Evolutionary conservation across 2,113 vertebrate genomes (phyloP).

Genomic region (Pao palembangensis): DNA sequence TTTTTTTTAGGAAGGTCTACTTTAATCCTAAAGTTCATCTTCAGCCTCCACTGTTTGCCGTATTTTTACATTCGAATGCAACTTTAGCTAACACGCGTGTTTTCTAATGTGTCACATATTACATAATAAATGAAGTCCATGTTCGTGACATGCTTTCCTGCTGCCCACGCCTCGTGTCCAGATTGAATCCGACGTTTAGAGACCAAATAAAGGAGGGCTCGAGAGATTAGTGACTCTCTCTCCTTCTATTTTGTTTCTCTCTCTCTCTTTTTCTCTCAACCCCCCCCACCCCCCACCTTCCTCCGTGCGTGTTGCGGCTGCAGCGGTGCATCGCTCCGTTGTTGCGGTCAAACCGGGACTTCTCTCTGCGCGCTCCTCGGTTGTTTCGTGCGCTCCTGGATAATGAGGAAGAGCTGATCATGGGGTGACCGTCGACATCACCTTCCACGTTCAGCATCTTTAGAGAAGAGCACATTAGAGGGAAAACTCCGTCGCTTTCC

Average conservation of each 20-base stretch:
- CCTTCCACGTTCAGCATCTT: background rate
- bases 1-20: too few relatives aligned
- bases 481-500: constrained; percentile 11
- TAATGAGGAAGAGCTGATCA: constrained; percentile 26
- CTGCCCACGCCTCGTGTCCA: constrained; percentile 20
- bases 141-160: constrained; percentile 21
- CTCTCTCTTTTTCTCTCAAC: constrained; percentile 26
- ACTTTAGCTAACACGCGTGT: constrained; percentile 1
- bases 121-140: constrained; percentile 49
- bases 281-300: constrained; percentile 4
- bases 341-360: constrained; percentile 30
- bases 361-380: constrained; percentile 17
- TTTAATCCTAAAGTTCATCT: background rate
- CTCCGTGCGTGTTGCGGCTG: constrained; percentile 2
- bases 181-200: constrained; percentile 65
- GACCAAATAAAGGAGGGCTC: constrained; percentile 45
- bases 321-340: constrained; percentile 34
- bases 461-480: constrained; percentile 28
- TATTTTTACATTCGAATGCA: background rate
- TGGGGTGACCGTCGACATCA: constrained; percentile 48
- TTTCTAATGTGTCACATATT: constrained; percentile 47
- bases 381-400: constrained; percentile 33
- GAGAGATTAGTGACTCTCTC: constrained; percentile 57
- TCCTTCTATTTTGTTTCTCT: constrained; percentile 5
- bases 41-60: background rate